These are phyloP conservation scores for Ophion slaviceki DNA, from an alignment of 2,888 invertebrate genomes.

Conservation along the genomic window DNA sequence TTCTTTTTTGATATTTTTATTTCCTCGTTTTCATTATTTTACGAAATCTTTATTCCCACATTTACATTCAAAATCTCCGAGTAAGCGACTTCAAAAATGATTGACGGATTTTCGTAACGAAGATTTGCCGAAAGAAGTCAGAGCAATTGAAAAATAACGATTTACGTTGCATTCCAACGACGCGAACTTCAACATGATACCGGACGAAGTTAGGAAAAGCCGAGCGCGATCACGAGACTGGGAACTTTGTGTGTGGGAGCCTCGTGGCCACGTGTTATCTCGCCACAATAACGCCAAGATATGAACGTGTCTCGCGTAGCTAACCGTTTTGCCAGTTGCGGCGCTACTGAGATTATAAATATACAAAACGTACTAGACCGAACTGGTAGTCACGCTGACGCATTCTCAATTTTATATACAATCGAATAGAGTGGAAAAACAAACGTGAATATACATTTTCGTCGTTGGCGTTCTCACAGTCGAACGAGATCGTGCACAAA, in stretches of 20 bases:
- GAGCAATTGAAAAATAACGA: too few relatives aligned
- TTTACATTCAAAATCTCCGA: too few relatives aligned
- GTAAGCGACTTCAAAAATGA: too few relatives aligned
- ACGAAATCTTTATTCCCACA: too few relatives aligned
- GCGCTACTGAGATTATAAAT: constrained; percentile 47
- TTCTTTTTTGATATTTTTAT: too few relatives aligned
- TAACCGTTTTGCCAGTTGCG: constrained; percentile 13
- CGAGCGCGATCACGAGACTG: background rate
- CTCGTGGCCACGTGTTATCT: constrained; percentile 31
- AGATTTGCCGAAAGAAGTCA: too few relatives aligned
- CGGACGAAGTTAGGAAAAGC: constrained; percentile 6
- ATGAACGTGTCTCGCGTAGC: constrained; percentile 16
- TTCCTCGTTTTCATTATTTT: too few relatives aligned
- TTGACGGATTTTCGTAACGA: too few relatives aligned
- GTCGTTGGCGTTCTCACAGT: constrained; percentile 24
- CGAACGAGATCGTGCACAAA: constrained; percentile 34
- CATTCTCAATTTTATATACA: constrained; percentile 9
- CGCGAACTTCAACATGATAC: background rate
- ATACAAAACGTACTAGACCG: constrained; percentile 32
- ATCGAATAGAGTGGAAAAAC: constrained; percentile 43
- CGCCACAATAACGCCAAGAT: constrained; percentile 29
- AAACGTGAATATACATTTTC: constrained; percentile 21
- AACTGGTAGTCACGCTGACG: constrained; percentile 40
- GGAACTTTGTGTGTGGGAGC: background rate
- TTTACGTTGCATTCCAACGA: too few relatives aligned